These are phyloP conservation scores for Tetrax tetrax DNA, from an alignment of 2,113 vertebrate species.

Conservation along the genomic window DNA sequence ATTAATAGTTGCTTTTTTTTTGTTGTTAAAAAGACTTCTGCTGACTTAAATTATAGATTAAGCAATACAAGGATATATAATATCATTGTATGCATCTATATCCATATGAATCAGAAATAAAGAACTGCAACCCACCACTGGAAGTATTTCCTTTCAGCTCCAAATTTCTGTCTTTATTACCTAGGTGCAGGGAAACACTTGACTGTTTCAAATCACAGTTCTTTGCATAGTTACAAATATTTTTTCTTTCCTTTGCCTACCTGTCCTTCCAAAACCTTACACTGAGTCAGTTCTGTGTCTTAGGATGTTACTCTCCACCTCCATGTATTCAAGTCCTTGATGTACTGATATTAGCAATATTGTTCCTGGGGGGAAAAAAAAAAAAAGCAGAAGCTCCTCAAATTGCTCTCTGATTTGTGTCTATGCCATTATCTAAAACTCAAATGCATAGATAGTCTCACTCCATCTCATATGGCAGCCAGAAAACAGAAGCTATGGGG, in stretches of 20 bases:
- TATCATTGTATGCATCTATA: slow-evolving; percentile 39
- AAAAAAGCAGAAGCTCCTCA: not conserved
- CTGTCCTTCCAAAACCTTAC: not conserved
- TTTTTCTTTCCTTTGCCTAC: not conserved
- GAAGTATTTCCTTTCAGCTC: not conserved
- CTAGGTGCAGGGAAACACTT: not conserved
- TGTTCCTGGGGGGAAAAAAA: not conserved
- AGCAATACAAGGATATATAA: slow-evolving; percentile 69
- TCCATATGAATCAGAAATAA: slow-evolving; percentile 73
- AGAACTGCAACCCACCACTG: slow-evolving; percentile 39
- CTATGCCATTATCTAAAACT: not conserved
- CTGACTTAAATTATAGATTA: slow-evolving; percentile 55
- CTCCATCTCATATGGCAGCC: not conserved
- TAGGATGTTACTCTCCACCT: not conserved
- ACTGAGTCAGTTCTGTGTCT: not conserved
- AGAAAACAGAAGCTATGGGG: accelerated
- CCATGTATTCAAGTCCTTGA: not conserved
- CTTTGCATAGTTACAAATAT: not conserved
- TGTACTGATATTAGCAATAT: not conserved
- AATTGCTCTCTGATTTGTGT: not conserved
- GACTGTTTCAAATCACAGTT: not conserved
- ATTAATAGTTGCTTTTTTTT: slow-evolving; percentile 42
- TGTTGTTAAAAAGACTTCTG: slow-evolving; percentile 55
- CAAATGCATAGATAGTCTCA: not conserved
- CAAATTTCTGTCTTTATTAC: not conserved